Conservation (phyloP, 2,888 invertebrate genomes). For the Pyrrhosoma nymphula region DNA sequence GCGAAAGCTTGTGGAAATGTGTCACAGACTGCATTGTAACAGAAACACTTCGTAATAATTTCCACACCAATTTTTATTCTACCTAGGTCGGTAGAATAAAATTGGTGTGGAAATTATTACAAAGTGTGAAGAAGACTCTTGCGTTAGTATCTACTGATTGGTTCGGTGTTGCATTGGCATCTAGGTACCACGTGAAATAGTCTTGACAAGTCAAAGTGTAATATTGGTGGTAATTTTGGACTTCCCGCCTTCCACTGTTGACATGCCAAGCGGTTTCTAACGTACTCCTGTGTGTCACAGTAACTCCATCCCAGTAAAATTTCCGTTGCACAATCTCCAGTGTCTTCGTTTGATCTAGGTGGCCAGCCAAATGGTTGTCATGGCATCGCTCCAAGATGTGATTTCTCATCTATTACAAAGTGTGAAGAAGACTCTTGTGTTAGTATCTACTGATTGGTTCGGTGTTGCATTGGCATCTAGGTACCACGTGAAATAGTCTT, state of each 20-base stretch:
- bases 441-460: slow-evolving; percentile 71
- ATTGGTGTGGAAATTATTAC: no score
- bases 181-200: slow-evolving; percentile 71
- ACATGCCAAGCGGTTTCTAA: slow-evolving; percentile 22
- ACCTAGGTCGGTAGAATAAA: no score
- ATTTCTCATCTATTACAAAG: no score
- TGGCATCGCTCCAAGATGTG: background rate
- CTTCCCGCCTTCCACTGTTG: background rate
- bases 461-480: slow-evolving; percentile 72
- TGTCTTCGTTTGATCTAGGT: slow-evolving; percentile 35
- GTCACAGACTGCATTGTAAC: no score
- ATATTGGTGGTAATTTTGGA: slow-evolving; percentile 67
- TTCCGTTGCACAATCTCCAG: background rate
- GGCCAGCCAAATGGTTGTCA: slow-evolving; percentile 62
- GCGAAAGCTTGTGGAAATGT: no score
- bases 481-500: slow-evolving; percentile 72
- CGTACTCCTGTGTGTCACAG: background rate
- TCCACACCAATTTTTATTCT: no score
- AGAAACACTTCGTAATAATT: no score
- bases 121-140: no score
- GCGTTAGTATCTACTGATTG: slow-evolving; percentile 71
- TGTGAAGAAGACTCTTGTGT: slow-evolving; percentile 65
- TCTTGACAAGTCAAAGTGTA: slow-evolving; percentile 72
- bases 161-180: slow-evolving; percentile 72
- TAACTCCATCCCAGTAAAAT: slow-evolving; percentile 55